Conservation (phyloP, 2,888 invertebrate genomes). For the Neria commutata region DNA sequence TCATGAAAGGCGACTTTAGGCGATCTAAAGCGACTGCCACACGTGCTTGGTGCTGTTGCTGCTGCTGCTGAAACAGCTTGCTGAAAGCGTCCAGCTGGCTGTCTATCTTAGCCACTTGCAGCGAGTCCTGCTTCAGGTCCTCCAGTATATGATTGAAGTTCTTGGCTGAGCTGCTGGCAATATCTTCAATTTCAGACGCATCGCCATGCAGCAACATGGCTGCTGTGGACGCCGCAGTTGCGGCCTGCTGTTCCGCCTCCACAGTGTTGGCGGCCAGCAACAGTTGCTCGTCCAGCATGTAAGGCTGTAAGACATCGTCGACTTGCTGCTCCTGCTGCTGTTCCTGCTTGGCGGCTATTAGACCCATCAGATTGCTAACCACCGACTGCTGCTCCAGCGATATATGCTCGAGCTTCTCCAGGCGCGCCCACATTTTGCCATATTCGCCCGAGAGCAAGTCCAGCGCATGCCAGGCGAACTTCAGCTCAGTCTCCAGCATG, state of each 20-base stretch:
- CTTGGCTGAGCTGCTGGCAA: slow-evolving; percentile 31
- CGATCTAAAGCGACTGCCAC: neutral
- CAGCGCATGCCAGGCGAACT: slow-evolving; percentile 90
- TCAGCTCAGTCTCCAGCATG: slow-evolving; percentile 86
- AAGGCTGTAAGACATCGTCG: too few relatives aligned
- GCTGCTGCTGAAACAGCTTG: neutral
- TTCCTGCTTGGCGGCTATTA: slow-evolving; percentile 42
- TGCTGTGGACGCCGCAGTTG: slow-evolving; percentile 16
- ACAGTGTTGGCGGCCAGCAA: slow-evolving; percentile 29
- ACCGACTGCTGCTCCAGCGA: slow-evolving; percentile 90
- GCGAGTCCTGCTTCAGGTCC: slow-evolving; percentile 45
- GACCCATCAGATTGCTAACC: slow-evolving; percentile 78
- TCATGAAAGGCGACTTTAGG: neutral
- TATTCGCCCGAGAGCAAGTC: slow-evolving; percentile 91
- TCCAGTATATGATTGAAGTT: slow-evolving; percentile 45
- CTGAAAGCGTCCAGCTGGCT: slow-evolving; percentile 26
- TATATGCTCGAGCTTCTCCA: slow-evolving; percentile 86
- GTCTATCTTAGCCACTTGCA: slow-evolving; percentile 21
- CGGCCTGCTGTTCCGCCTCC: slow-evolving; percentile 34
- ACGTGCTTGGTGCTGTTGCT: slow-evolving; percentile 10
- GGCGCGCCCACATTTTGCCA: slow-evolving; percentile 90
- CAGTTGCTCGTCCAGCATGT: slow-evolving; percentile 19
- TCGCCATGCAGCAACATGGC: slow-evolving; percentile 10
- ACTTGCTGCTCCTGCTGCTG: slow-evolving; percentile 23
- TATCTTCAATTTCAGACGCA: slow-evolving; percentile 20